Evolutionary conservation across 2,888 invertebrate genomes (phyloP).

Genomic region (Chalcosyrphus nemorum): DNA sequence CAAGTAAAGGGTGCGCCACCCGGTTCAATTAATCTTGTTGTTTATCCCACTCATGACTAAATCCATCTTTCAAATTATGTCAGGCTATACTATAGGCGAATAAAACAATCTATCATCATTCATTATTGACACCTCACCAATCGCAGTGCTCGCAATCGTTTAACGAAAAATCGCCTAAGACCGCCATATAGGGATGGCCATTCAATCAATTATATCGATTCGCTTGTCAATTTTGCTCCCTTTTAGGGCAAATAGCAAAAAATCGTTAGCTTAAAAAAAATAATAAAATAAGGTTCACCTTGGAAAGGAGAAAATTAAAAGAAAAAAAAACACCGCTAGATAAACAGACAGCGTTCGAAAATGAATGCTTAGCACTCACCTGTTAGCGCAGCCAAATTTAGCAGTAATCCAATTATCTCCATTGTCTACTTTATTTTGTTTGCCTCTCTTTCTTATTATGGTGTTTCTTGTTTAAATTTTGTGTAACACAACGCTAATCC

Average conservation of each 20-base stretch:
- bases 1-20: slow-evolving; percentile 18
- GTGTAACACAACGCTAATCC: slow-evolving; percentile 44
- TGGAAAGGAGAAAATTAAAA: background rate
- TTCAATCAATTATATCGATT: slow-evolving; percentile 58
- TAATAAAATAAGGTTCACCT: slow-evolving; percentile 11
- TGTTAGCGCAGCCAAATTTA: slow-evolving; percentile 81
- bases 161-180: background rate
- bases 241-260: slow-evolving; percentile 17
- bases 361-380: slow-evolving; percentile 76
- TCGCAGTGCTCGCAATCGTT: background rate
- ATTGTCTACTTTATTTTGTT: slow-evolving; percentile 73
- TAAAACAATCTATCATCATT: slow-evolving; percentile 45
- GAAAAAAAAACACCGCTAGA: slow-evolving; percentile 18
- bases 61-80: slow-evolving; percentile 40
- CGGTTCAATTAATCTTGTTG: slow-evolving; percentile 27
- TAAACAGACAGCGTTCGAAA: slow-evolving; percentile 33
- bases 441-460: background rate
- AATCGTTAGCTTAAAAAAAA: background rate
- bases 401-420: slow-evolving; percentile 81
- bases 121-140: slow-evolving; percentile 39
- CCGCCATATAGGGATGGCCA: background rate
- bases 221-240: slow-evolving; percentile 16
- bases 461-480: slow-evolving; percentile 20
- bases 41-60: background rate
- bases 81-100: background rate